phyloP scores from a whole-genome alignment of 1,140 invertebrate species.

The Samia ricini region DNA sequence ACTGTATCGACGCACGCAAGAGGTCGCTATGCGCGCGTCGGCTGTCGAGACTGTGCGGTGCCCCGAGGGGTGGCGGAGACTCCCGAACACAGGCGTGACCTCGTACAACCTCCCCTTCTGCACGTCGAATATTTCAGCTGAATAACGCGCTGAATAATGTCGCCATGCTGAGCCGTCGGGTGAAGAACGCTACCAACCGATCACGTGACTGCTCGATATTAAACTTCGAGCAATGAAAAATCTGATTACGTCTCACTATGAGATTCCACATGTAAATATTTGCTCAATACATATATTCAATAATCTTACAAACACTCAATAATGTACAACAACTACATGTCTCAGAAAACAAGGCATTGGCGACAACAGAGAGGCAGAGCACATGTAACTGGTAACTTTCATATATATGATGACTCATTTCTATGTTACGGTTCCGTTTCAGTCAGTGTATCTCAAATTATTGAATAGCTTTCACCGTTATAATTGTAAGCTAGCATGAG shows the following conservation, averaged over 20 bases:
- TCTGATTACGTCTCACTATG: conserved; percentile 2
- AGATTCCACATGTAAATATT: background rate
- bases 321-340: too few species aligned
- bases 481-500: too few species aligned
- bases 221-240: conserved; percentile 11
- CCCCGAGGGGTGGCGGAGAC: conserved; percentile 34
- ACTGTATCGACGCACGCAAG: conserved; percentile 58
- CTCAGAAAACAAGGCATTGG: too few species aligned
- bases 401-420: too few species aligned
- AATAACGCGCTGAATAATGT: conserved; percentile 56
- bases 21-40: conserved; percentile 59
- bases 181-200: conserved; percentile 16
- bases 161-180: conserved; percentile 20
- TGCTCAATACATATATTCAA: background rate
- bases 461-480: background rate
- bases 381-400: too few species aligned
- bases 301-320: too few species aligned
- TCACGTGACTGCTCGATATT: conserved; percentile 38
- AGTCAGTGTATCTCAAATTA: background rate
- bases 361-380: too few species aligned
- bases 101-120: conserved; percentile 57
- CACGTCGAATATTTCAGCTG: conserved; percentile 60
- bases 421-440: too few species aligned
- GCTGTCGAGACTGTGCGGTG: conserved; percentile 22
- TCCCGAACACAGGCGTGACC: conserved; percentile 56